Percentiles rank a stretch among this genome's conserved stretches.
phyloP scores from a whole-genome alignment of 2,888 invertebrate genomes.

The Leuctra nigra region DNA sequence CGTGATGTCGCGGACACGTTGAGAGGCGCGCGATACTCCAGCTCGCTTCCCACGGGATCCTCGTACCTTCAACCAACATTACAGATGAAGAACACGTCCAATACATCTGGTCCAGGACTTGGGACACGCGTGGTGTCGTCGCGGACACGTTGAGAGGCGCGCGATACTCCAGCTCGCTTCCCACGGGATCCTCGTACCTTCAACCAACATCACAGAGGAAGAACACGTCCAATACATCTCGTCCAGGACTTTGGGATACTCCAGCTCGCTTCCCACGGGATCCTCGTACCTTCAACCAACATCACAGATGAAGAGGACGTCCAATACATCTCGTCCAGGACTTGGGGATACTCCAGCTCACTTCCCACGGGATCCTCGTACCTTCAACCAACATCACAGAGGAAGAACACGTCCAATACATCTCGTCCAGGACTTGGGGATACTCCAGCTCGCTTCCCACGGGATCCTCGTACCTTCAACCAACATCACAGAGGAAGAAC shows the following conservation, averaged over 20 bases:
- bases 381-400: neutral
- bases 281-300: conserved; percentile 1
- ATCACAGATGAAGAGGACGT: too few species aligned
- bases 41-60: neutral
- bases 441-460: conserved; percentile 8
- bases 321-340: conserved; percentile 38
- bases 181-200: neutral
- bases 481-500: too few species aligned
- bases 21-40: too few species aligned
- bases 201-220: too few species aligned
- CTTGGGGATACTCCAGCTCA: conserved; percentile 16
- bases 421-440: conserved; percentile 10
- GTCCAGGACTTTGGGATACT: conserved; percentile 21
- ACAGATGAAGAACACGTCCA: too few species aligned
- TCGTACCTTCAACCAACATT: neutral
- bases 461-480: conserved; percentile 8
- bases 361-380: conserved; percentile 8
- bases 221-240: too few species aligned
- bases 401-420: too few species aligned
- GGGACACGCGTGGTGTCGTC: too few species aligned
- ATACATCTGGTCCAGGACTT: conserved; percentile 44
- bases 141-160: too few species aligned
- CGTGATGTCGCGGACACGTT: too few species aligned
- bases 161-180: too few species aligned
- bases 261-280: conserved; percentile 1